phyloP scores from a whole-genome alignment of 2,888 invertebrate genomes.

The Rosalia funebris region DNA sequence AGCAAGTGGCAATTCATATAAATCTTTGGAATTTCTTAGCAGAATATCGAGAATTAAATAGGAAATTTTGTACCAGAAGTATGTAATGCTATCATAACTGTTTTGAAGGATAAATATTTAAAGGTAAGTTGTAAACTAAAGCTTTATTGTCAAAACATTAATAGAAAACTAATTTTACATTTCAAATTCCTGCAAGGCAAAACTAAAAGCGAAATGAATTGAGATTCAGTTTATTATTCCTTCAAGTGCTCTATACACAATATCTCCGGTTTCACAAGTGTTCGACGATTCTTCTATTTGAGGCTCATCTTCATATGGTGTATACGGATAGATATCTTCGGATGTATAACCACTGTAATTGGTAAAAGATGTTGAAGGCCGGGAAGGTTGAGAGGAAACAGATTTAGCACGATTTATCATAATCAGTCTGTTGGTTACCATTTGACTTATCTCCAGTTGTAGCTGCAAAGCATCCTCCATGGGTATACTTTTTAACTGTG shows the following conservation, averaged over 20 bases:
- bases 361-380: not conserved
- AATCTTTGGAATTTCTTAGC: conserved; percentile 5
- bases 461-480: conserved; percentile 9
- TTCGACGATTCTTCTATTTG: not conserved
- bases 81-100: conserved; percentile 2
- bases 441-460: conserved; percentile 7
- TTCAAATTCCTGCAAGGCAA: not conserved
- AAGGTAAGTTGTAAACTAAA: conserved; percentile 1
- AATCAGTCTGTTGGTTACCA: not conserved
- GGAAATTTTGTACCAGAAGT: conserved; percentile 16
- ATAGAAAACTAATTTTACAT: not conserved
- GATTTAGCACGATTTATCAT: not conserved
- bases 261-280: conserved; percentile 1
- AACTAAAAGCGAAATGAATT: not conserved
- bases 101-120: conserved; percentile 3
- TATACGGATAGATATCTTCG: not conserved
- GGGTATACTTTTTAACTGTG: conserved; percentile 9
- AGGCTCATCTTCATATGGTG: not conserved
- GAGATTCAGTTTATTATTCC: not conserved
- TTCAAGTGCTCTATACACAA: conserved; percentile 2
- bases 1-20: conserved; percentile 13
- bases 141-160: not conserved
- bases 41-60: conserved; percentile 8
- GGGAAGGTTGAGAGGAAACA: not conserved
- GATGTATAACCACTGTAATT: conserved; percentile 1